Conservation (phyloP, 1,140 invertebrate species). For the Musca domestica region DNA sequence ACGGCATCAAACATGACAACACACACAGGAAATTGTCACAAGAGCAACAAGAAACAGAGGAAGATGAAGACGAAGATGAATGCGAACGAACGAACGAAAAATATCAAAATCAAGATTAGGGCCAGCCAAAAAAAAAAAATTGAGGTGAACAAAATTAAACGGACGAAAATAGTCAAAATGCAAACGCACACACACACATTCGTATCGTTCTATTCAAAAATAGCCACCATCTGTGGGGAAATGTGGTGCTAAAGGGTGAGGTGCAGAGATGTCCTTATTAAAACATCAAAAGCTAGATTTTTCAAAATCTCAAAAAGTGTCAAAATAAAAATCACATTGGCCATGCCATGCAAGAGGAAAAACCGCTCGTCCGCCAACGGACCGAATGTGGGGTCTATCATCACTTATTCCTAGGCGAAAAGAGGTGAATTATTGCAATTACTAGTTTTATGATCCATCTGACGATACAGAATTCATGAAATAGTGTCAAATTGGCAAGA, state of each 20-base stretch:
- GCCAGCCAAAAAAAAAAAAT: not conserved
- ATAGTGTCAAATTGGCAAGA: too few species aligned
- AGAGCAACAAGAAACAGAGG: too few species aligned
- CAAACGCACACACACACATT: not conserved
- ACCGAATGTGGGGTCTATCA: too few species aligned
- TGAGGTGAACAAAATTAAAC: too few species aligned
- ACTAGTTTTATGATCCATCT: too few species aligned
- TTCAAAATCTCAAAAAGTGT: slow-evolving; percentile 1
- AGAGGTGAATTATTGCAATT: too few species aligned
- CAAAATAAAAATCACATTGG: not conserved
- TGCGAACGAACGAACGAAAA: too few species aligned
- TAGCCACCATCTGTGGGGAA: not conserved
- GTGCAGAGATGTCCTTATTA: slow-evolving; percentile 2
- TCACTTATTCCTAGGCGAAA: too few species aligned
- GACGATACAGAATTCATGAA: too few species aligned
- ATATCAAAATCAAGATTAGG: slow-evolving; percentile 6
- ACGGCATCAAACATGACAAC: slow-evolving; percentile 6
- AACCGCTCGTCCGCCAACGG: too few species aligned
- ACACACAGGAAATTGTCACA: slow-evolving; percentile 16
- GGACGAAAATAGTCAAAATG: too few species aligned
- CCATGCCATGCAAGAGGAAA: too few species aligned
- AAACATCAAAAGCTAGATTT: slow-evolving; percentile 15
- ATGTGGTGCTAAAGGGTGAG: not conserved
- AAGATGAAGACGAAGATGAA: not conserved
- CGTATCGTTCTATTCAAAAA: not conserved